Evolutionary conservation across 2,797 vertebrate species (phyloP).

Genomic region (Danio choprae): DNA sequence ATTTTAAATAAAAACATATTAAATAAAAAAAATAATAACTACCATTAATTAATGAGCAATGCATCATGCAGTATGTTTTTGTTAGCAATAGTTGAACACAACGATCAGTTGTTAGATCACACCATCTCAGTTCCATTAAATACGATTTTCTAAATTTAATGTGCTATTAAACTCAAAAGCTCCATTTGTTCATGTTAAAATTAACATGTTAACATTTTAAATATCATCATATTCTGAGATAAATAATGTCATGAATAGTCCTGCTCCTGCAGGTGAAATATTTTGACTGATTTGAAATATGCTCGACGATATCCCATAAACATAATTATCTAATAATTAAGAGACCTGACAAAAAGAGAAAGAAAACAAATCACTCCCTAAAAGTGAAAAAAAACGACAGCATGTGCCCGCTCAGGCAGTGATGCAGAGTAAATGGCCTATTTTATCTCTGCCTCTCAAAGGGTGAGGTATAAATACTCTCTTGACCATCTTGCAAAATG

Average conservation of each 20-base stretch:
- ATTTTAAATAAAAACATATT: too few species aligned
- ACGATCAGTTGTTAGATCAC: too few species aligned
- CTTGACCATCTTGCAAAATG: constrained; percentile 47
- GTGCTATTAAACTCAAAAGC: too few species aligned
- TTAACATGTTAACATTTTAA: too few species aligned
- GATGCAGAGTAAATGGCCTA: constrained; percentile 45
- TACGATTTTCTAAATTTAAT: too few species aligned
- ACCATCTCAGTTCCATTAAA: too few species aligned
- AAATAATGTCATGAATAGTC: not conserved
- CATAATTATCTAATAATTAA: not conserved
- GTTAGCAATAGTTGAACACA: too few species aligned
- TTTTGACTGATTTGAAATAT: not conserved
- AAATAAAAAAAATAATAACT: too few species aligned
- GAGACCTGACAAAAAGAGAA: not conserved
- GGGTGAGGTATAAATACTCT: constrained; percentile 48
- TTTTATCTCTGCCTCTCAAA: constrained; percentile 36
- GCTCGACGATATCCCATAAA: not conserved
- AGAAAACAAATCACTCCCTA: not conserved
- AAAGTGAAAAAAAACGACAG: constrained; percentile 15
- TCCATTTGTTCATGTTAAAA: too few species aligned
- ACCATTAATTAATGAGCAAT: too few species aligned
- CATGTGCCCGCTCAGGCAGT: constrained; percentile 6
- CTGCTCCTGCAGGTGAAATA: not conserved
- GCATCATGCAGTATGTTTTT: too few species aligned
- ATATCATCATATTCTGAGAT: not conserved